Conservation (phyloP, 2,797 vertebrate genomes). For the Phyllotis vaccarum region DNA sequence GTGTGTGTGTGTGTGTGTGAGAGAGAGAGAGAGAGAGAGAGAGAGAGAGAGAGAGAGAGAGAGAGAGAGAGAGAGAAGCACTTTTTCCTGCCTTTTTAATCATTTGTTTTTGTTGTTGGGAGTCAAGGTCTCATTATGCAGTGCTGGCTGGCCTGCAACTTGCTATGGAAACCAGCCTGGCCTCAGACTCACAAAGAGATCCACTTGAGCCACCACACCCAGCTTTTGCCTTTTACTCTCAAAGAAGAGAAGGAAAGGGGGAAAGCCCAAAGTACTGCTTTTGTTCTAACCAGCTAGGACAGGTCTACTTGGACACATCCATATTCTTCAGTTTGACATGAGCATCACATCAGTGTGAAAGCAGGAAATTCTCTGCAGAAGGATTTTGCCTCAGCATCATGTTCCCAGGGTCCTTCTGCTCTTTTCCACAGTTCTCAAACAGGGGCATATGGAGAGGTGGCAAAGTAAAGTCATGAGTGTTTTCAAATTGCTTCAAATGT, state of each 20-base stretch:
- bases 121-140: background rate
- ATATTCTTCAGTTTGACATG: conserved; percentile 2
- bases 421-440: background rate
- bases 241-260: background rate
- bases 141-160: background rate
- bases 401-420: conserved; percentile 8
- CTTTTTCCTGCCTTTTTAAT: background rate
- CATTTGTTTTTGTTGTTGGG: background rate
- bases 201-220: background rate
- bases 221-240: background rate
- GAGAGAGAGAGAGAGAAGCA: background rate
- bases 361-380: background rate
- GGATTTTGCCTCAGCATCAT: conserved; percentile 41
- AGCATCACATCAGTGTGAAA: conserved; percentile 17
- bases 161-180: background rate
- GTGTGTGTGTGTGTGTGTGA: background rate
- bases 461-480: background rate
- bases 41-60: background rate
- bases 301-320: background rate
- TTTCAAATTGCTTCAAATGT: conserved; percentile 52
- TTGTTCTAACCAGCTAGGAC: background rate
- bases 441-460: background rate
- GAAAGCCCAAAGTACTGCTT: background rate
- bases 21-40: too few relatives aligned
- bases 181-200: background rate